Conservation (phyloP, 2,888 invertebrate species). For the Ectropis crepuscularia region DNA sequence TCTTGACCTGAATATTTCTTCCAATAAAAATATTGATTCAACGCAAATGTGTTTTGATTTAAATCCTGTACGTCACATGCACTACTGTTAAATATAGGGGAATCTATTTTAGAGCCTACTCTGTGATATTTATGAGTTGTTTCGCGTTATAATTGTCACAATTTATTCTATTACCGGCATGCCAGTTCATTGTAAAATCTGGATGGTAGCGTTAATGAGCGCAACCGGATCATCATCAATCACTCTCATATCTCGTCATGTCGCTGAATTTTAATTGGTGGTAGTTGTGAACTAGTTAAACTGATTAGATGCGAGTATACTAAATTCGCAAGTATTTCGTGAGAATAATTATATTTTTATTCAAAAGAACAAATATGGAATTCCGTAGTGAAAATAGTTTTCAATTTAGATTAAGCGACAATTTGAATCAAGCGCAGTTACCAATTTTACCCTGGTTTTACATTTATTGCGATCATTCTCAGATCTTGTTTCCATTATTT, state of each 20-base stretch:
- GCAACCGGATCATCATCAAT: background rate
- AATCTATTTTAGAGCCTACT: conserved; percentile 20
- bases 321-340: conserved; percentile 6
- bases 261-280: conserved; percentile 20
- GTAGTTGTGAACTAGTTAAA: conserved; percentile 21
- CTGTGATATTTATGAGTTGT: background rate
- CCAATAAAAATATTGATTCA: conserved; percentile 5
- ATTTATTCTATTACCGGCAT: background rate
- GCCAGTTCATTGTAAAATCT: background rate
- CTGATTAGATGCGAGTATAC: conserved; percentile 6
- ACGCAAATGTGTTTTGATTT: conserved; percentile 9
- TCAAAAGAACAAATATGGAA: no score
- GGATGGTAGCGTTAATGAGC: background rate
- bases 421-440: no score
- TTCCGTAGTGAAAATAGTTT: no score
- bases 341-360: background rate
- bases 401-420: no score
- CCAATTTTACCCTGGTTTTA: no score
- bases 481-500: no score
- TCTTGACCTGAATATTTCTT: conserved; percentile 3
- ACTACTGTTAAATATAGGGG: conserved; percentile 11
- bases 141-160: background rate
- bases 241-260: background rate
- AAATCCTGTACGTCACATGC: conserved; percentile 1
- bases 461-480: no score